Conservation (phyloP, 1,140 invertebrate species). For the Drosophila ananassae region DNA sequence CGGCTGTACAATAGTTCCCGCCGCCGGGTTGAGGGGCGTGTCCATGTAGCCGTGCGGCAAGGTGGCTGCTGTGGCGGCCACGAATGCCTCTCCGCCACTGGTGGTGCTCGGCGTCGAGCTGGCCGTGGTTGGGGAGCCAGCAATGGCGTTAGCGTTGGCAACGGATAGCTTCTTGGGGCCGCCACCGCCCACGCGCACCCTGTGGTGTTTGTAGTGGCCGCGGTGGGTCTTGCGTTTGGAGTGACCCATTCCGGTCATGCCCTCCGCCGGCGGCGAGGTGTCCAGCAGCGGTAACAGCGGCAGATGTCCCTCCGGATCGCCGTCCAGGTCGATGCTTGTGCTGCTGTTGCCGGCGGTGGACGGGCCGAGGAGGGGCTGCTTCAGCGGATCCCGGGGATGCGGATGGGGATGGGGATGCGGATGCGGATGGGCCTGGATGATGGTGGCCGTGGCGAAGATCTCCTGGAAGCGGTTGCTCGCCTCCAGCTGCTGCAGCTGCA, state of each 20-base stretch:
- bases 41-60: slow-evolving; percentile 69
- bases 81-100: slow-evolving; percentile 13
- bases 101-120: slow-evolving; percentile 39
- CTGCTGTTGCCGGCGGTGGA: slow-evolving; percentile 14
- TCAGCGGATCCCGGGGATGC: slow-evolving; percentile 58
- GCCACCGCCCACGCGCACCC: slow-evolving; percentile 26
- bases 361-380: slow-evolving; percentile 36
- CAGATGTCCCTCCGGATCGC: slow-evolving; percentile 33
- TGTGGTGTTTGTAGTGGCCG: slow-evolving; percentile 76
- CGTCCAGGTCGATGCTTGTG: slow-evolving; percentile 22
- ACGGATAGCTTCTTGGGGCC: slow-evolving; percentile 41
- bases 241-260: slow-evolving; percentile 38
- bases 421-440: slow-evolving; percentile 75
- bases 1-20: slow-evolving; percentile 69
- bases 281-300: slow-evolving; percentile 59
- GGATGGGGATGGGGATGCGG: slow-evolving; percentile 47
- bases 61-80: slow-evolving; percentile 33
- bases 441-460: slow-evolving; percentile 78
- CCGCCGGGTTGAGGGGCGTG: slow-evolving; percentile 67
- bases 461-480: slow-evolving; percentile 80
- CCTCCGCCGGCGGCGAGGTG: slow-evolving; percentile 58
- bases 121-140: neutral
- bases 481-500: slow-evolving; percentile 78
- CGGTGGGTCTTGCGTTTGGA: slow-evolving; percentile 70
- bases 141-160: neutral